These are phyloP conservation scores for Gastrophysa polygoni DNA, from an alignment of 2,888 invertebrate species.

Conservation along the genomic window DNA sequence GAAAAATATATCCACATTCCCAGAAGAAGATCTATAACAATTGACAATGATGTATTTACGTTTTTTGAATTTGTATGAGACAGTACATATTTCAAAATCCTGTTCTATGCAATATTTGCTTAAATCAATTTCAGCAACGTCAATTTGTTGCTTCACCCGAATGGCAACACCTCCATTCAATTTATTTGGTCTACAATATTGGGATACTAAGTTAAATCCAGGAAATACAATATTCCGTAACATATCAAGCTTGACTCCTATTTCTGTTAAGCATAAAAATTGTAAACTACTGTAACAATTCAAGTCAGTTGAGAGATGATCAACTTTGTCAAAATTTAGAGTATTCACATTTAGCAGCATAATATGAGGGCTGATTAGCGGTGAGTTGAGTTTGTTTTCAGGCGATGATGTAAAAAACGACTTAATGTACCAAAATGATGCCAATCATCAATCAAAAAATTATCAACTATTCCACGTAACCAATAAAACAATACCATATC, in stretches of 20 bases:
- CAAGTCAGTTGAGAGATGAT: background rate
- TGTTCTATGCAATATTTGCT: slow-evolving; percentile 10
- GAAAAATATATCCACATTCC: slow-evolving; percentile 8
- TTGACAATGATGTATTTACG: background rate
- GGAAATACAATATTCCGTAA: too few relatives aligned
- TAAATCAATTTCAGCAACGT: background rate
- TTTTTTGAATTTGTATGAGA: slow-evolving; percentile 1
- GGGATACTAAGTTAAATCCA: background rate
- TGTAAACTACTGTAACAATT: too few relatives aligned
- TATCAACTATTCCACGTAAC: too few relatives aligned
- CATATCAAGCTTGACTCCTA: too few relatives aligned
- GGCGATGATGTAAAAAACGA: background rate
- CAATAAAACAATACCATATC: too few relatives aligned
- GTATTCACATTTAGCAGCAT: background rate
- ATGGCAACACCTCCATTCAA: background rate
- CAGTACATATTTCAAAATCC: slow-evolving; percentile 7
- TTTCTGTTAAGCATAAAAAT: too few relatives aligned
- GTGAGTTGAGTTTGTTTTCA: background rate
- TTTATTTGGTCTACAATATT: background rate
- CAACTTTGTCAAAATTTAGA: too few relatives aligned
- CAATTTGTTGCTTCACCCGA: too few relatives aligned
- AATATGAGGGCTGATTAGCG: background rate
- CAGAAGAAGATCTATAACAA: slow-evolving; percentile 7
- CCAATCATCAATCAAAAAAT: too few relatives aligned
- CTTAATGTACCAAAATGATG: too few relatives aligned